phyloP scores from a whole-genome alignment of 2,888 invertebrate genomes.

The Lasioglossum zephyrum region DNA sequence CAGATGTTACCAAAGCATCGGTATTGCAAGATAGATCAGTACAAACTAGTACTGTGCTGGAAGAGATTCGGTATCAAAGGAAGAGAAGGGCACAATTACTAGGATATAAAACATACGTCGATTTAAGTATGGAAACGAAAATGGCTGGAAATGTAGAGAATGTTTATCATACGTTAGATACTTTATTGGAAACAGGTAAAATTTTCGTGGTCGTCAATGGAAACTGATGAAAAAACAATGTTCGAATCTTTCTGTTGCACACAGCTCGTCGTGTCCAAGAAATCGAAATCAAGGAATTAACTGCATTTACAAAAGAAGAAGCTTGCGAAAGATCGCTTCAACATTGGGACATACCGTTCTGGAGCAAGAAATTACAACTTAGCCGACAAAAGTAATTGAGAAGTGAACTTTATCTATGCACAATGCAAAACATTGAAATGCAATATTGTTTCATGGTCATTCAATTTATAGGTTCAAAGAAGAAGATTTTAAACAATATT shows the following conservation, averaged over 20 bases:
- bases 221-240: not conserved
- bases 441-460: not conserved
- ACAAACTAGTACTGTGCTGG: slow-evolving; percentile 90
- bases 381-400: slow-evolving; percentile 86
- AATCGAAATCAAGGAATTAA: slow-evolving; percentile 89
- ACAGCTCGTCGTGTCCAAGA: slow-evolving; percentile 91
- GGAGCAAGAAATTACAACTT: slow-evolving; percentile 91
- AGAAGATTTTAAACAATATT: slow-evolving; percentile 90
- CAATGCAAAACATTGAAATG: not conserved
- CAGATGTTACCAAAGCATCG: slow-evolving; percentile 90
- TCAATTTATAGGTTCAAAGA: slow-evolving; percentile 87
- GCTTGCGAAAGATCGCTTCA: slow-evolving; percentile 90
- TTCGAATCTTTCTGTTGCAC: not conserved
- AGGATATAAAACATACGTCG: slow-evolving; percentile 92
- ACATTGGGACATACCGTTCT: slow-evolving; percentile 95
- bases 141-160: slow-evolving; percentile 93
- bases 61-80: slow-evolving; percentile 90
- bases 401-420: slow-evolving; percentile 4
- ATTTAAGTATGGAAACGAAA: slow-evolving; percentile 97
- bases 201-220: not conserved
- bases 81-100: slow-evolving; percentile 90
- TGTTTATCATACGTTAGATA: slow-evolving; percentile 89
- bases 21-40: slow-evolving; percentile 87
- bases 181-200: slow-evolving; percentile 87
- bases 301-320: slow-evolving; percentile 88